These are phyloP conservation scores for Neomorphus geoffroyi DNA, from an alignment of 2,797 vertebrate species.

Conservation along the genomic window DNA sequence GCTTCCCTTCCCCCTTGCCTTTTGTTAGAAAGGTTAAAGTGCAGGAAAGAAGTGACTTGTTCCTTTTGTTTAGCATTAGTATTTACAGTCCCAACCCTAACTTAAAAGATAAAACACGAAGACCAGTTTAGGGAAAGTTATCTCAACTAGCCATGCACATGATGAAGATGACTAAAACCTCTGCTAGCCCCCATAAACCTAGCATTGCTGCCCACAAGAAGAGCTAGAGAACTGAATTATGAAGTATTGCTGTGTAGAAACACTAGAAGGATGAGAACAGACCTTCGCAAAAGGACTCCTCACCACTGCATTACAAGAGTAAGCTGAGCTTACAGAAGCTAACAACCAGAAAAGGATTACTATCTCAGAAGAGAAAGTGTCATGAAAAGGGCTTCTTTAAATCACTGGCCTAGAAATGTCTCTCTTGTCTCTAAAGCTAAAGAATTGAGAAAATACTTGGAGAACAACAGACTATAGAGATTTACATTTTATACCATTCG, in stretches of 20 bases:
- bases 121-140: background rate
- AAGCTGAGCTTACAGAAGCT: background rate
- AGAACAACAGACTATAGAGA: background rate
- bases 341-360: background rate
- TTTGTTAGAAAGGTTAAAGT: background rate
- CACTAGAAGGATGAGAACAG: background rate
- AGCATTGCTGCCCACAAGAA: background rate
- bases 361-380: background rate
- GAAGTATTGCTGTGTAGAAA: background rate
- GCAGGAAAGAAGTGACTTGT: background rate
- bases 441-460: background rate
- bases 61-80: background rate
- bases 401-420: background rate
- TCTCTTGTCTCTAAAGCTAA: background rate
- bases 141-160: background rate
- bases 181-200: background rate
- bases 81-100: background rate
- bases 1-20: fast-evolving
- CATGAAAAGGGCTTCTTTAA: background rate
- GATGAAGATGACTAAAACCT: background rate
- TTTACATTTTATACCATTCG: background rate
- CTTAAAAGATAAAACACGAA: background rate
- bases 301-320: background rate
- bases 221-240: background rate
- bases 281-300: background rate